phyloP scores from a whole-genome alignment of 2,113 vertebrate genomes.

The Dinomys branickii region DNA sequence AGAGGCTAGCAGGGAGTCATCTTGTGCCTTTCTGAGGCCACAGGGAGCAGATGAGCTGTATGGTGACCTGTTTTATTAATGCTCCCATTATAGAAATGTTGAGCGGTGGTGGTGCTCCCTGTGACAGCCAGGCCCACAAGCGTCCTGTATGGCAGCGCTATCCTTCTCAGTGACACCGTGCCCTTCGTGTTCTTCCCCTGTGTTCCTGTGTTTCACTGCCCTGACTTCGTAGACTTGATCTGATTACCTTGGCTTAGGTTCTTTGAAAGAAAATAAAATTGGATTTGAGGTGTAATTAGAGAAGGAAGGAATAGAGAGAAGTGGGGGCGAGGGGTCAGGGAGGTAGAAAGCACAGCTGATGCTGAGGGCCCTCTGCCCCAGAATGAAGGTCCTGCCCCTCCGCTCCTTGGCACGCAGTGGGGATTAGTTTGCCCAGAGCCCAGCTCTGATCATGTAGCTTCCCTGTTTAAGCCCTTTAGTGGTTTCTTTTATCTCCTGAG shows the following conservation, averaged over 20 bases:
- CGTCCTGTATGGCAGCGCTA: background rate
- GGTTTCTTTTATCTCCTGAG: background rate
- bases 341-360: too few relatives aligned
- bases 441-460: background rate
- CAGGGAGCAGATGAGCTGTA: background rate
- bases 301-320: background rate
- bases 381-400: background rate
- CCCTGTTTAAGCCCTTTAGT: background rate
- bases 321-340: accelerated
- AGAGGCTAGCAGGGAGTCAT: background rate
- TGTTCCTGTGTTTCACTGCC: background rate
- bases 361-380: background rate
- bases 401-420: background rate
- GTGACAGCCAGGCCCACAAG: background rate
- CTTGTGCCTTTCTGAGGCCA: background rate
- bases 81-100: background rate
- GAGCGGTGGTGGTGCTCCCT: background rate
- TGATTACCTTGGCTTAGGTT: slow-evolving; percentile 28
- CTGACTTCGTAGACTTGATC: background rate
- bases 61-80: background rate
- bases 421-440: background rate
- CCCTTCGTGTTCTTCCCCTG: accelerated
- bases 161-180: background rate
- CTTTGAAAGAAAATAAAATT: slow-evolving; percentile 26
- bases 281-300: background rate